A percentile compares a stretch with the other conserved stretches of the same genome.
phyloP scores from a whole-genome alignment of 2,797 vertebrate species.

The Phrynocephalus vlangalii region DNA sequence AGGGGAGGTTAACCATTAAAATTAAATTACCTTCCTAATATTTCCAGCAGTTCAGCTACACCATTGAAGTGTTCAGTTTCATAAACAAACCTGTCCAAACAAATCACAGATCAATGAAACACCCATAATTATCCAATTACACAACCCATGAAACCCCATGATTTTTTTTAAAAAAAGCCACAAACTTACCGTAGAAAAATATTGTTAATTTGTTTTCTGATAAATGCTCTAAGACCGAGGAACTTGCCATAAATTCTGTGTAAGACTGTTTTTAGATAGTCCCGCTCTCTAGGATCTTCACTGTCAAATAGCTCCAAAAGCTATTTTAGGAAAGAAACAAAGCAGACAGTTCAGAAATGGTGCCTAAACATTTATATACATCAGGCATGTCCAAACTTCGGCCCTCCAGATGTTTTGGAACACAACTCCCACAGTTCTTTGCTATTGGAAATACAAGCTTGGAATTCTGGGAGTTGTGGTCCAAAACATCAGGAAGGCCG shows the following conservation, averaged over 20 bases:
- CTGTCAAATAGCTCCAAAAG: conserved; percentile 98
- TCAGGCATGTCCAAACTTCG: too few species aligned
- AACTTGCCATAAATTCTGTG: conserved; percentile 99
- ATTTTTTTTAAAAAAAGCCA: not conserved
- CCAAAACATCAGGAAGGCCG: too few species aligned
- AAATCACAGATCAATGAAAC: conserved; percentile 48
- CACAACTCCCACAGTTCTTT: too few species aligned
- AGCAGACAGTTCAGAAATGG: not conserved
- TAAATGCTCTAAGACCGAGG: conserved; percentile 99
- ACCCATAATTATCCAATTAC: conserved; percentile 41
- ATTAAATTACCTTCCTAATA: conserved; percentile 93
- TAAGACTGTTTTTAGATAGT: conserved; percentile 99
- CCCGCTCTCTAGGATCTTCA: conserved; percentile 97
- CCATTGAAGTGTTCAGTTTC: conserved; percentile 99
- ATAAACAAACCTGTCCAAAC: conserved; percentile 91
- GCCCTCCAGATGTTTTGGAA: too few species aligned
- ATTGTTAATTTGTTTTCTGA: conserved; percentile 99
- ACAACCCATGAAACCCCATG: conserved; percentile 1
- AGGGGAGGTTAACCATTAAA: conserved; percentile 23
- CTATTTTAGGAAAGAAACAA: conserved; percentile 72
- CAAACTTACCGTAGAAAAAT: conserved; percentile 99
- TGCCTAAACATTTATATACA: not conserved
- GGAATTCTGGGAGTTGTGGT: too few species aligned
- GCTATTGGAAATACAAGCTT: too few species aligned
- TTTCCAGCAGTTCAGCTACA: conserved; percentile 99